Base-by-base conservation (phyloP, 1,140 invertebrate species). In the Rhagoletis zephyria region DNA sequence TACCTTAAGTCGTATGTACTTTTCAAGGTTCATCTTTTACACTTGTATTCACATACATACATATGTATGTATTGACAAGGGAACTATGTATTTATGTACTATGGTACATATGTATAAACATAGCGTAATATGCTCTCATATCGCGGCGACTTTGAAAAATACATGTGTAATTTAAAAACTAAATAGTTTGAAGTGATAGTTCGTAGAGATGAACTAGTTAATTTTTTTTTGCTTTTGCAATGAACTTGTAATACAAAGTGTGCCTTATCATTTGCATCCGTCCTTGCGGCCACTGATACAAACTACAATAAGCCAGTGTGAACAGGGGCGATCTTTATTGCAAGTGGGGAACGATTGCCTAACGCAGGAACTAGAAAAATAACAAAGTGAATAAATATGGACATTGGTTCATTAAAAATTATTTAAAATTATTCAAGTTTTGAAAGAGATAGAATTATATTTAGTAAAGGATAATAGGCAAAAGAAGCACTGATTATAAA, bases 141-240 rank as follows among this genome's bases (percentile, higher is more conserved):
- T 81, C 45, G 74, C 74, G 74, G 74, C 74, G 74, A 81, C 74
- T 81, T 81, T 81, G 74, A 81, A 81, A 81, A 12, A n/a, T 81
- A 12, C 14, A 19, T 56, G 48, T 56, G n/a, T 56, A 56, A 48
- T 51, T 6, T 67, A 48, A n/a, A 42, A 74, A 74, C 45, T 48
- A 74, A 48, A 56, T 77, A 51, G 70, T 77, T 77, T 77, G 70
- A 56, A 56, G 48, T 77, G 70, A 77, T 77, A 45, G 51, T 77
- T 77, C 70, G 70, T 45, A 77, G 70, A 48, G 14, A 77, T 77
- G 70, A 77, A 56, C 70, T 51, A 77, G 70, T 56, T 77, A 77
- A 77, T 56, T 56, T 77, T 30, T 30, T 30, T 77, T 77, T 45
- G 48, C 48, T 77, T 77, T 77, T 77, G 70, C 70, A 77, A 77